These are phyloP conservation scores for Nomia melanderi DNA, from an alignment of 1,140 invertebrate species.

Conservation along the genomic window DNA sequence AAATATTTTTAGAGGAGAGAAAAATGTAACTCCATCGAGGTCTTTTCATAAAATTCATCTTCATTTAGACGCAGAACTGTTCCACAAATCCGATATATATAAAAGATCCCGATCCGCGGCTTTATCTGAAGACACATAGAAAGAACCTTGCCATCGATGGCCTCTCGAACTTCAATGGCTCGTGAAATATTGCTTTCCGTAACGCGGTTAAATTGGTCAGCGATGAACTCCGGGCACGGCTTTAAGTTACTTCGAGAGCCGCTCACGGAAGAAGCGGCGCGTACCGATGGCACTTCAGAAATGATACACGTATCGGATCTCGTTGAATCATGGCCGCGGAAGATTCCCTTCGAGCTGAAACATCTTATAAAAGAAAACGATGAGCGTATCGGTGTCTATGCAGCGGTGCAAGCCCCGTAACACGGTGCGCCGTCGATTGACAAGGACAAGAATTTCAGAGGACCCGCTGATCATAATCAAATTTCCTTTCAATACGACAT, in stretches of 20 bases:
- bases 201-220: slow-evolving; percentile 45
- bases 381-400: background rate
- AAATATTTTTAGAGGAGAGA: too few relatives aligned
- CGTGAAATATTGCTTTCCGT: slow-evolving; percentile 46
- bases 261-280: background rate
- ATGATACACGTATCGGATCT: slow-evolving; percentile 10
- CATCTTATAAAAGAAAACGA: background rate
- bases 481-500: slow-evolving; percentile 1
- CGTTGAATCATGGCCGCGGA: background rate
- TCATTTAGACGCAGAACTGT: background rate
- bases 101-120: too few relatives aligned
- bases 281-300: slow-evolving; percentile 13
- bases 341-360: background rate
- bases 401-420: background rate
- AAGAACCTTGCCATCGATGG: background rate
- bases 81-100: background rate
- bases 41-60: background rate
- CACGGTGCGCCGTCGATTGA: background rate
- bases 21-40: too few relatives aligned
- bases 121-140: background rate
- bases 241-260: slow-evolving; percentile 24
- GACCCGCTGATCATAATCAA: background rate
- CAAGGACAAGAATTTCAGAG: background rate
- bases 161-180: slow-evolving; percentile 33
- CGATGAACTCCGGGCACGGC: background rate